These are phyloP conservation scores for Mercenaria mercenaria DNA, from an alignment of 1,140 invertebrate species.

Conservation along the genomic window DNA sequence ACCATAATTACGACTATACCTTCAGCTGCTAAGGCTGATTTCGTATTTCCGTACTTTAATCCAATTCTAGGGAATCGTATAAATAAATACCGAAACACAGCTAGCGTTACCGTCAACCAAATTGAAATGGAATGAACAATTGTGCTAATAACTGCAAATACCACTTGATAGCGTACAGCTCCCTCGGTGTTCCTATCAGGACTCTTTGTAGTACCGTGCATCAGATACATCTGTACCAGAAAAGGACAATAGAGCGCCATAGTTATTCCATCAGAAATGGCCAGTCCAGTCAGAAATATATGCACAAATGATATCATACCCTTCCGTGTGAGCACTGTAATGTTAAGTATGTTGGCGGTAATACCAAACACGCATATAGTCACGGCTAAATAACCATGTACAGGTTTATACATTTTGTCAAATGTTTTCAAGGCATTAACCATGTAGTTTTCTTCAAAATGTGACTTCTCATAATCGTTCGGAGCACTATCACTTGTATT, in stretches of 20 bases:
- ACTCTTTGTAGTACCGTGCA: constrained; percentile 71
- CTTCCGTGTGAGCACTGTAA: constrained; percentile 95
- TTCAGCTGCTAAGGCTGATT: constrained; percentile 92
- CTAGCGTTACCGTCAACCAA: constrained; percentile 96
- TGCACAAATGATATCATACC: constrained; percentile 94
- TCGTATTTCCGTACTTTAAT: constrained; percentile 92
- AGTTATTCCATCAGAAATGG: constrained; percentile 94
- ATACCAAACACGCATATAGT: constrained; percentile 96
- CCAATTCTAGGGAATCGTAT: constrained; percentile 85
- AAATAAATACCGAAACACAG: constrained; percentile 92
- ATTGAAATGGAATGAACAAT: constrained; percentile 97
- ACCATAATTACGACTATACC: constrained; percentile 91
- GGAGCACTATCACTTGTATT: no score
- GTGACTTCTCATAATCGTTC: no score
- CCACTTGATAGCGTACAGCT: constrained; percentile 81
- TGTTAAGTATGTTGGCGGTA: constrained; percentile 95
- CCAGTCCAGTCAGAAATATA: constrained; percentile 94
- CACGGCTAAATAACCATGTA: no score
- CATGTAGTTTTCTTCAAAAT: no score
- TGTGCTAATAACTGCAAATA: constrained; percentile 90
- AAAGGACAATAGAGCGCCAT: constrained; percentile 88
- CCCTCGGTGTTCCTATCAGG: constrained; percentile 70
- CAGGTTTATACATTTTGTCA: no score
- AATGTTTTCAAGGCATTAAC: no score
- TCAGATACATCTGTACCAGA: constrained; percentile 80